Percentiles rank a stretch among this genome's conserved stretches.
These are phyloP conservation scores for Spongilla lacustris DNA, from an alignment of 37 sponge, comb jelly and placozoan species.

Conservation along the genomic window DNA sequence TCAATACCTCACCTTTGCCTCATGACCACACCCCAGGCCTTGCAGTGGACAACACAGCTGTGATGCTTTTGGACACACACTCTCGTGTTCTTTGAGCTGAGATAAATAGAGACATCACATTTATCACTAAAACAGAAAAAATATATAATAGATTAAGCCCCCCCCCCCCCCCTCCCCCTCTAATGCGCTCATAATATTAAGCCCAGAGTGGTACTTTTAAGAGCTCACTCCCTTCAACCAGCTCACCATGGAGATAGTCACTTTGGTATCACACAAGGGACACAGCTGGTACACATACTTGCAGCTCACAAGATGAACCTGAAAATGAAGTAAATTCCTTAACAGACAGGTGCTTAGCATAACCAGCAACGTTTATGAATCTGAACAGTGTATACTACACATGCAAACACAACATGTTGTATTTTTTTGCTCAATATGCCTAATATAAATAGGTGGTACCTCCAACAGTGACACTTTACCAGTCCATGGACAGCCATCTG, in stretches of 20 bases:
- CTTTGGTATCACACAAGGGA: not conserved
- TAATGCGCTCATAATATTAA: too few relatives aligned
- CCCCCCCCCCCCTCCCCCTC: too few relatives aligned
- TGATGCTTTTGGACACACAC: not conserved
- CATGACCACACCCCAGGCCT: not conserved
- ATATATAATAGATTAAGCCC: too few relatives aligned
- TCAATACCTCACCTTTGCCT: not conserved
- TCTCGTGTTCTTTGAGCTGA: not conserved
- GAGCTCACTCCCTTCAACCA: too few relatives aligned
- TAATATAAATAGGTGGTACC: not conserved
- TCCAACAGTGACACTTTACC: constrained; percentile 7
- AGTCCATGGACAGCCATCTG: constrained; percentile 21
- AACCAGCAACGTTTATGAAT: too few relatives aligned
- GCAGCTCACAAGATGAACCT: not conserved
- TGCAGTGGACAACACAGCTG: not conserved
- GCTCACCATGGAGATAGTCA: not conserved
- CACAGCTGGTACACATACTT: not conserved
- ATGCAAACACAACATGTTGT: too few relatives aligned
- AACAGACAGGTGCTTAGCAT: not conserved
- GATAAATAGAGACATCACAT: too few relatives aligned
- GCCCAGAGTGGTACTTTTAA: too few relatives aligned
- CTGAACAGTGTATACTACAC: too few relatives aligned
- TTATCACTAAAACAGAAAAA: too few relatives aligned
- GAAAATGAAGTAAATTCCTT: not conserved
- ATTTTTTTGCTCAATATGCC: too few relatives aligned